phyloP scores from a whole-genome alignment of 2,888 invertebrate genomes.

The Prosapia bicincta region DNA sequence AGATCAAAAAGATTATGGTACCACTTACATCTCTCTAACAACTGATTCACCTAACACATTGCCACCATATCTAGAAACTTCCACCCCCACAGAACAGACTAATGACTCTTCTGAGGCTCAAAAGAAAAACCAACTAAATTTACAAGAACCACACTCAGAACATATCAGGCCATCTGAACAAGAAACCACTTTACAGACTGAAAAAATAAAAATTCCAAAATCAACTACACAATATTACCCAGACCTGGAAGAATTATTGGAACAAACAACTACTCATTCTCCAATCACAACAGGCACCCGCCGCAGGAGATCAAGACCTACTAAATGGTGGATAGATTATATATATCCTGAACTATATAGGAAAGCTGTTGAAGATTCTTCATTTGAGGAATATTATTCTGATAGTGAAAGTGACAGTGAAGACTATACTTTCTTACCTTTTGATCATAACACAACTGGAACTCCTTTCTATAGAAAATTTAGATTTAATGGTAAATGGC shows the following conservation, averaged over 20 bases:
- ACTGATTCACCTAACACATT: not conserved
- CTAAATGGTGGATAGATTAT: not conserved
- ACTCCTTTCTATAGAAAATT: not conserved
- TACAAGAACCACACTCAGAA: not conserved
- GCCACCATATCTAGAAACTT: not conserved
- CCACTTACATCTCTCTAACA: no score
- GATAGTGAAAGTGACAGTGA: not conserved
- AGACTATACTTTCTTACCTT: not conserved
- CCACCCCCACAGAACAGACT: not conserved
- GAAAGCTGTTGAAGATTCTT: not conserved
- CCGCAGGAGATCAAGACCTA: not conserved
- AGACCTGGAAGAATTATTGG: not conserved
- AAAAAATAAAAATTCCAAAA: not conserved
- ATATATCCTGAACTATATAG: not conserved
- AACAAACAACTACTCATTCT: not conserved
- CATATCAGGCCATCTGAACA: not conserved
- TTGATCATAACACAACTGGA: not conserved
- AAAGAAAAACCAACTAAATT: not conserved
- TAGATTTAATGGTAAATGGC: not conserved
- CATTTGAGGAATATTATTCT: not conserved
- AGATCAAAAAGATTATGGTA: no score
- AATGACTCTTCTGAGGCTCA: not conserved
- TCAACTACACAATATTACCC: not conserved
- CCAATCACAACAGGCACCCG: not conserved
- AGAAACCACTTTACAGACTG: not conserved